Evolutionary conservation across 1,140 invertebrate species (phyloP).

Genomic region (Pseudomyrmex dendroicus): DNA sequence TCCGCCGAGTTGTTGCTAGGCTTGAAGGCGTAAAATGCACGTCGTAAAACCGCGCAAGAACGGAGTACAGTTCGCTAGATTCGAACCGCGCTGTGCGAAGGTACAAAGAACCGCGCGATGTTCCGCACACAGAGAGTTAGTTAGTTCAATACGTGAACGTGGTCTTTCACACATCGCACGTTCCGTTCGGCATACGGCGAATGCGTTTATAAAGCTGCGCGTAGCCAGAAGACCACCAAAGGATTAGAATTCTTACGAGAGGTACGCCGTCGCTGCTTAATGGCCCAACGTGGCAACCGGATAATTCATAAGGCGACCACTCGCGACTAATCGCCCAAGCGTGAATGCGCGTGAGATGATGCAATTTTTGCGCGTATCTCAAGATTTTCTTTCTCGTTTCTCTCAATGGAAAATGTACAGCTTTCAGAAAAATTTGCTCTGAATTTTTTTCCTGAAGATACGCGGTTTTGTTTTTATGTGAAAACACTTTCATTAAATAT

Average conservation of each 20-base stretch:
- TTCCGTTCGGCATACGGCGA: constrained; percentile 1
- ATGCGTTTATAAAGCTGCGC: constrained; percentile 17
- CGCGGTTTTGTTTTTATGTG: background rate
- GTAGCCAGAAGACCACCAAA: constrained; percentile 11
- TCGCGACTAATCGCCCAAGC: constrained; percentile 51
- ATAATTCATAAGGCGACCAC: constrained; percentile 58
- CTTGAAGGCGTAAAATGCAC: constrained; percentile 19
- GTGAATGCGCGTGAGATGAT: constrained; percentile 1
- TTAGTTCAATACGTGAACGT: constrained; percentile 26
- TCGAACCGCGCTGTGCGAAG: constrained; percentile 4
- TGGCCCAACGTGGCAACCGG: constrained; percentile 31
- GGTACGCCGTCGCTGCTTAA: constrained; percentile 42
- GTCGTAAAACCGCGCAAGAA: constrained; percentile 5
- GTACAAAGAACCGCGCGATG: background rate
- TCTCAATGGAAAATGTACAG: background rate
- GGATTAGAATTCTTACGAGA: constrained; percentile 51
- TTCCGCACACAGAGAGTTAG: constrained; percentile 41
- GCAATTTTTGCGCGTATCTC: background rate
- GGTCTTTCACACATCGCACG: constrained; percentile 20
- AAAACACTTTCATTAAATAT: background rate
- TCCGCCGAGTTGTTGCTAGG: background rate
- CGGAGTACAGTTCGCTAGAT: background rate
- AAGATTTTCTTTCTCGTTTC: background rate
- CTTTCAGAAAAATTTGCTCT: background rate
- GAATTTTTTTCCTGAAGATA: background rate